Base-by-base conservation (phyloP, 2,797 vertebrate species). In the Hirundo rustica region DNA sequence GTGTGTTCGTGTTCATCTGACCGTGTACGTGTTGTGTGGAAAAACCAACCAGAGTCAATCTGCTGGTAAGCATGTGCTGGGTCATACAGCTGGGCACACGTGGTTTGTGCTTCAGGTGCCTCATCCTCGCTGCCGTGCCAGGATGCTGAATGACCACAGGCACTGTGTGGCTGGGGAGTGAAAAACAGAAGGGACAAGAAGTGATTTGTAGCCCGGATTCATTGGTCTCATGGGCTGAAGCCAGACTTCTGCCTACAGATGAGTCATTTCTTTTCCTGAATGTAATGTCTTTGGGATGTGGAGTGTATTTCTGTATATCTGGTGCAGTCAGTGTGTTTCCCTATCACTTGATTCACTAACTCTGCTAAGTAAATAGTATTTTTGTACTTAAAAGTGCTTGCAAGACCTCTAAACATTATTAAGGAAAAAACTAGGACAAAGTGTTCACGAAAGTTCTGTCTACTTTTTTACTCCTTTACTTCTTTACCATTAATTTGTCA, bases 1-100 rank as follows among this genome's bases (percentile, higher is more conserved):
- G 3, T 17, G 7, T 7, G 2, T 19, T 42, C 0, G 0, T 3
- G 22, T 23, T 85, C 30, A 7, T 32, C 51, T 74, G 38, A 16
- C 30, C 42, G 55, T 21, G 7, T 36, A 12, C 0, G 1, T 40
- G 44, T 30, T 34, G 13, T 5, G 13, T 62, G 79, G 48, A 73
- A 82, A 87, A 34, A 71, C 13, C 55, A 73, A 4, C 13, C 18
- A 19, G 23, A 16, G 60, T 88, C 40, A 38, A 32, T 19, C 25
- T 62, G 40, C 20, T 23, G 26, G 26, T 9, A 10, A 7, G 7
- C 9, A 1, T 21, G 5, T 53, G 34, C 44, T 88, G 51, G 53
- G 40, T 36, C 55, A 12, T 27, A 9, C 25, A 55, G 27, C n/a
- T 60, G 82, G 36, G 68, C 45, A 27, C 19, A 38, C 15, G 36